phyloP scores from a whole-genome alignment of 2,888 invertebrate species.

The Tinea trinotella region DNA sequence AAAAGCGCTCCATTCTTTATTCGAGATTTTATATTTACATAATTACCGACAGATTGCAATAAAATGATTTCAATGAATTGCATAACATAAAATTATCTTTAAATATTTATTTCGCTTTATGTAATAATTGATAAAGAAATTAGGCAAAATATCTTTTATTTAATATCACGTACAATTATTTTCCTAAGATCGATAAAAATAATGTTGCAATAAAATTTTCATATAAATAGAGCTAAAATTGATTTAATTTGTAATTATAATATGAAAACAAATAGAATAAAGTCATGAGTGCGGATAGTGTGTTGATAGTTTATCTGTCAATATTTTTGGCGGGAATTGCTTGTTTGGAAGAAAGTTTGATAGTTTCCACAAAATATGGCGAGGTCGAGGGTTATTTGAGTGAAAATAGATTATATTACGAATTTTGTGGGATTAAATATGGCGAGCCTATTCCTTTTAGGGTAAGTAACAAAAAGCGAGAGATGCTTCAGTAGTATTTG shows the following conservation, averaged over 20 bases:
- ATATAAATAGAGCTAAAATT: background rate
- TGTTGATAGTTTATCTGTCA: background rate
- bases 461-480: too few relatives aligned
- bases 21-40: too few relatives aligned
- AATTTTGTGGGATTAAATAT: constrained; percentile 54
- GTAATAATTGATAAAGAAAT: background rate
- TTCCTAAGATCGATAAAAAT: background rate
- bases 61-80: background rate
- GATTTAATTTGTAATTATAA: background rate
- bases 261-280: too few relatives aligned
- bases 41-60: too few relatives aligned
- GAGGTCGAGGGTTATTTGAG: constrained; percentile 49
- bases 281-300: background rate
- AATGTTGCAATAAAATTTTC: background rate
- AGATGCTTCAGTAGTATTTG: too few relatives aligned
- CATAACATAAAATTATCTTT: background rate
- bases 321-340: constrained; percentile 21
- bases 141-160: background rate
- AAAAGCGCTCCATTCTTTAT: too few relatives aligned
- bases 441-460: constrained; percentile 45
- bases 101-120: background rate
- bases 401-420: constrained; percentile 43
- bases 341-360: constrained; percentile 19
- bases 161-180: background rate
- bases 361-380: constrained; percentile 49